Percentiles rank a stretch among this genome's conserved stretches.
These are phyloP conservation scores for Sturnus vulgaris DNA, from an alignment of 2,113 vertebrate species.

Conservation along the genomic window DNA sequence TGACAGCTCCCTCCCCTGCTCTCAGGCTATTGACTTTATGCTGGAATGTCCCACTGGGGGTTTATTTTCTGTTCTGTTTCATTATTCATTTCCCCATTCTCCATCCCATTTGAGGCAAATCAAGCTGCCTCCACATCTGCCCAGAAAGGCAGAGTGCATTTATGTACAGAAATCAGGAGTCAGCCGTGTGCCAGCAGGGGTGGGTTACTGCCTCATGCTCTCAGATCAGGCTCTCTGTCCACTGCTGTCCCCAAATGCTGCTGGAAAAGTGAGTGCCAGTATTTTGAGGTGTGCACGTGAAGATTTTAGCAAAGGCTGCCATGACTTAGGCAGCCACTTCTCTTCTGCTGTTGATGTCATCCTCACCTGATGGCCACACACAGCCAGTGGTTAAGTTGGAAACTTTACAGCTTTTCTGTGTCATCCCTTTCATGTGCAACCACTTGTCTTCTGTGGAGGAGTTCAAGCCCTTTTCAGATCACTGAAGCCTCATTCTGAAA, in stretches of 20 bases:
- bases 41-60: neutral
- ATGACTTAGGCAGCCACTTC: neutral
- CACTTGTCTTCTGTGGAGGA: neutral
- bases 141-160: neutral
- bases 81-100: constrained; percentile 41
- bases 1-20: constrained; percentile 22
- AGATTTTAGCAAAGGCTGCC: neutral
- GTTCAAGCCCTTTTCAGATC: neutral
- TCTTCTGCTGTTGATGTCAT: neutral
- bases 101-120: neutral
- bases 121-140: neutral
- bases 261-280: neutral
- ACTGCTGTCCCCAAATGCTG: neutral
- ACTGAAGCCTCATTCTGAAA: neutral
- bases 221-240: neutral
- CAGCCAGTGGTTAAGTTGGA: neutral
- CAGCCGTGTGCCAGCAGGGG: neutral
- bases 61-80: constrained; percentile 35
- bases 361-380: neutral
- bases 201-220: neutral
- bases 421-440: neutral
- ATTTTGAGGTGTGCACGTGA: rapidly evolving
- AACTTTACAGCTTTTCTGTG: neutral
- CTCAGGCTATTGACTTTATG: neutral
- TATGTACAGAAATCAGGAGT: neutral